Base-by-base conservation (phyloP, 1,140 invertebrate genomes). In the Hormaphis cornu region DNA sequence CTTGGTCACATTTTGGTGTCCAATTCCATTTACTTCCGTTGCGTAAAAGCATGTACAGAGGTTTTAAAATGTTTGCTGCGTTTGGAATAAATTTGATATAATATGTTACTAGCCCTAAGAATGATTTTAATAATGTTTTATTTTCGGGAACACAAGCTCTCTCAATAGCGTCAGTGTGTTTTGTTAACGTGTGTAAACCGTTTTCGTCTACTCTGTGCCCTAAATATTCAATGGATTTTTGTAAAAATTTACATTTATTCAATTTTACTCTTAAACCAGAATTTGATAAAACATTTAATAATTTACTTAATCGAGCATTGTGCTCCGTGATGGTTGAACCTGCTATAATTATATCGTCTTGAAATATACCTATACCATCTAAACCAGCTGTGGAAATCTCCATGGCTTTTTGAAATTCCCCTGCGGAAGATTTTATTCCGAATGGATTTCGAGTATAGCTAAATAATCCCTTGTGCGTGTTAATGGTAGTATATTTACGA, bases 121-220 rank as follows among this genome's bases (percentile, higher is more conserved):
- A 76, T 0, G 76, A 72, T 70, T 76, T 77, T 37, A 80, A 70
- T 71, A 78, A 73, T 0, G 71, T 74, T 12, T 77, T 71, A 73
- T 76, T 78, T 59, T 37, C 71, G 33, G 79, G 76, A 28, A 24
- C 44, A 0, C 73, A 70, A 7, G 76, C 71, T 24, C 78, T 75
- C 61, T 71, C 20, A 6, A 82, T 77, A 33, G 79, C 77, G 20
- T 73, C 61, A 8, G 80, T 71, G 71, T 81, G 81, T 18, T 74
- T 71, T 9, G 73, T 72, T 54, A 75, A 73, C 42, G 74, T 72
- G 28, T 73, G 73, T 1, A 81, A 42, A 18, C 78, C 78, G 8
- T 76, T 66, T 28, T 71, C 69, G 37, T 72, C 70, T 8, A 82
- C 75, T 26, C 73, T 72, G 71, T 74, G 74, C 18, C 78, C 77